These are phyloP conservation scores for Bos indicus DNA, from an alignment of 2,113 vertebrate species.

Conservation along the genomic window DNA sequence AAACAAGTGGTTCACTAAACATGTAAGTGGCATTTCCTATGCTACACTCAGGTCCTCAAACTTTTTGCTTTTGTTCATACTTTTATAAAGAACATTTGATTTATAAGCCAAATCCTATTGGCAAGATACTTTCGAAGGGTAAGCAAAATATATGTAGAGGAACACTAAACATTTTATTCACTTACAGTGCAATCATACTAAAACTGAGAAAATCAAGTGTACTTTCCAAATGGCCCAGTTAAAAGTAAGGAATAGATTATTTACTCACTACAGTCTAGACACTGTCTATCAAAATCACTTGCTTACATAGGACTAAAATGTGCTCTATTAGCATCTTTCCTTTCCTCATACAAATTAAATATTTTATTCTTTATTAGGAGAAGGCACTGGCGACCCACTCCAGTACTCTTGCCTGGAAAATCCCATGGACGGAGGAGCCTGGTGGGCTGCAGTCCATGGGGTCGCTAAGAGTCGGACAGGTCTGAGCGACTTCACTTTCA, in stretches of 20 bases:
- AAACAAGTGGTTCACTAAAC: neutral
- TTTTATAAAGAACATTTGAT: conserved; percentile 33
- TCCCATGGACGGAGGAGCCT: no score
- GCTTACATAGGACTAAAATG: neutral
- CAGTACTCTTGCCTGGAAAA: no score
- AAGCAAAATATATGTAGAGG: conserved; percentile 30
- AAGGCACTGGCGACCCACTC: no score
- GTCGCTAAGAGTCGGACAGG: no score
- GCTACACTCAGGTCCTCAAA: neutral
- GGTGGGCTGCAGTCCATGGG: no score
- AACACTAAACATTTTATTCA: conserved; percentile 20
- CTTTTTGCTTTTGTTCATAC: conserved; percentile 12
- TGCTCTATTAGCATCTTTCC: neutral
- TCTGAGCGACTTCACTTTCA: no score
- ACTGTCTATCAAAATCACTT: conserved; percentile 24
- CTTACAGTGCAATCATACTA: neutral
- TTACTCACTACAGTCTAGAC: neutral
- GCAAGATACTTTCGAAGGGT: conserved; percentile 8
- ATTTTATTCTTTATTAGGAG: neutral
- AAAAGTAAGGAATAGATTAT: conserved; percentile 19
- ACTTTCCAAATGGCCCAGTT: conserved; percentile 23
- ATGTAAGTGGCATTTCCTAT: neutral
- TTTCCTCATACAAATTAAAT: neutral
- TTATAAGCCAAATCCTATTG: conserved; percentile 34
- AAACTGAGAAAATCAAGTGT: conserved; percentile 19